Base-by-base conservation (phyloP, 2,888 invertebrate genomes). In the Drosophila neoperkinsi region DNA sequence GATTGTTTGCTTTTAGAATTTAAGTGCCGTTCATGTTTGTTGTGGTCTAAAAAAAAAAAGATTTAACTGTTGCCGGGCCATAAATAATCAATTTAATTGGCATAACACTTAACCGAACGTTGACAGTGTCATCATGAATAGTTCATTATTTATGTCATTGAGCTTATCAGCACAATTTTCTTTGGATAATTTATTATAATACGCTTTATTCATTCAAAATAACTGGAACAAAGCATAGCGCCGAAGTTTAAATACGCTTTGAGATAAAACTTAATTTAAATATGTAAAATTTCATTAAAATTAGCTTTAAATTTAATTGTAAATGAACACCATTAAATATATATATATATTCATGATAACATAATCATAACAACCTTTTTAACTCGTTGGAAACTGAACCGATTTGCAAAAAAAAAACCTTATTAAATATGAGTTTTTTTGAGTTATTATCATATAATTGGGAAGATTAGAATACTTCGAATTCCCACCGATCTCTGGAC, bases 31-130 rank as follows among this genome's bases (percentile, higher is more conserved):
- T 74, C 49, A 58, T 51, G 31, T 50, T 43, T 43, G 28, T n/a
- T 13, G 33, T 53, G 53, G 9, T 25, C 9, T 4, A 31, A n/a
- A 53, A 21, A 63, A 21, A 63, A 36, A 46, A 50, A 50, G 55
- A 46, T 57, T 30, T 4, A 31, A 57, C 34, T 41, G 25, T 34
- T 69, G 57, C 18, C 13, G 16, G 67, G 50, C 6, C 34, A 69
- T 16, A 43, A 51, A 50, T 56, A 56, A 68, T 50, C 13, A 9
- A 33, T 41, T 18, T 18, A 43, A 43, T 43, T 34, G 41, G 25
- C 31, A 50, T 0, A 28, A 50, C 57, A 11, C 43, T 21, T 43
- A 31, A 25, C n/a, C 43, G 21, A 31, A 43, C 6, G 34, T 4
- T 13, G 30, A 41, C 21, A 31, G 10, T 43, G 31, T 2, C 43